These are phyloP conservation scores for Lepidurus couesii DNA, from an alignment of 1,140 invertebrate genomes.

Conservation along the genomic window DNA sequence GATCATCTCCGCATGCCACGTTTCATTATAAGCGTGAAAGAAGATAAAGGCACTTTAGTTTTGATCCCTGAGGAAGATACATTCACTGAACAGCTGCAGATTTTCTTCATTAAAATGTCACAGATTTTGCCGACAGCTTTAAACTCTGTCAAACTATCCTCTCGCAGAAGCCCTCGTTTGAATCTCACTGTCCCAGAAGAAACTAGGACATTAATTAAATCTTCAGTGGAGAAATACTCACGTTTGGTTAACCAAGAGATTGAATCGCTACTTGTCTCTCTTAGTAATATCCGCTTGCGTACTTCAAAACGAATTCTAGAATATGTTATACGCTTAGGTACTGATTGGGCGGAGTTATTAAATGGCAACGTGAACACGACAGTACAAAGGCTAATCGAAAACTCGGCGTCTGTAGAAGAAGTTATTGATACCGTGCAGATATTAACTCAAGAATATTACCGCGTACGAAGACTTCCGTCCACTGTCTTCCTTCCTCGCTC, in stretches of 20 bases:
- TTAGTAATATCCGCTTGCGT: not conserved
- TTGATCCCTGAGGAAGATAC: not conserved
- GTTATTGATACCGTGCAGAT: not conserved
- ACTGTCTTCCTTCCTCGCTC: not conserved
- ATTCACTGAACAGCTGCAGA: not conserved
- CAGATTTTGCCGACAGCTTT: not conserved
- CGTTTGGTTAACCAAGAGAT: not conserved
- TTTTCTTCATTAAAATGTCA: not conserved
- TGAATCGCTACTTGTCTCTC: not conserved
- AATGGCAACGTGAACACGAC: not conserved
- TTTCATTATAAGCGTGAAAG: not conserved
- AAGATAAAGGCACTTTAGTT: not conserved
- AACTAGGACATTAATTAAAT: not conserved
- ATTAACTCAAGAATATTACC: not conserved
- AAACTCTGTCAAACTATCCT: not conserved
- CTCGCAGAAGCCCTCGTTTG: not conserved
- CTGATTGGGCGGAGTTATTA: not conserved
- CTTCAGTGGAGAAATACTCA: conserved; percentile 2
- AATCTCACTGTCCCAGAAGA: not conserved
- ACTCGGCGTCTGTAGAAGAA: not conserved
- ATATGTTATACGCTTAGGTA: not conserved
- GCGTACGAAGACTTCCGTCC: not conserved
- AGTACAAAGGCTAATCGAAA: not conserved
- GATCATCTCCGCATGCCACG: not conserved
- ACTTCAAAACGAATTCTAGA: not conserved